A percentile compares a stretch with the other conserved stretches of the same genome.
Conservation (phyloP, 2,888 invertebrate genomes). For the Erynnis tages region DNA sequence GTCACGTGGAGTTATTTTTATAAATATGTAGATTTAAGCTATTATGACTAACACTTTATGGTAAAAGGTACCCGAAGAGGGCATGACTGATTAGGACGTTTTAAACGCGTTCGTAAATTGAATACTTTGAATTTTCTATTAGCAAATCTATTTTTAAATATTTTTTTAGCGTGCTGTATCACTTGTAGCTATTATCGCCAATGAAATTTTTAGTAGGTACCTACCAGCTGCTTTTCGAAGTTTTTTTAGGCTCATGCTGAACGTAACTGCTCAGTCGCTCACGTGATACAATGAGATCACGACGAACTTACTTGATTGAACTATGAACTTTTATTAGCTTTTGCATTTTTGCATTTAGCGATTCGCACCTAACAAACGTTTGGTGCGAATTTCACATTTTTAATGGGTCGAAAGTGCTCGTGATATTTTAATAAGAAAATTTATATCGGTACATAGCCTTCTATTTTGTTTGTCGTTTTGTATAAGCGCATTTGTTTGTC, state of each 20-base stretch:
- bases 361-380: too few species aligned
- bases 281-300: slow-evolving; percentile 6
- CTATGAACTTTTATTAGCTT: neutral
- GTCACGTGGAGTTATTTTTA: slow-evolving; percentile 7
- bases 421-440: too few species aligned
- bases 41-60: neutral
- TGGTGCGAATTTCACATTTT: too few species aligned
- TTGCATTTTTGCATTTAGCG: too few species aligned
- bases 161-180: neutral
- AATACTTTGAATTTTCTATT: neutral
- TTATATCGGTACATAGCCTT: too few species aligned
- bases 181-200: neutral
- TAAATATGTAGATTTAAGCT: too few species aligned
- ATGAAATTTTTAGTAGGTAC: neutral
- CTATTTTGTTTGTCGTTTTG: too few species aligned
- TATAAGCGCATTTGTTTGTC: too few species aligned
- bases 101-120: neutral
- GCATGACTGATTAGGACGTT: neutral
- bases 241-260: too few species aligned
- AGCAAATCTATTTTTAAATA: slow-evolving; percentile 7
- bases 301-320: neutral
- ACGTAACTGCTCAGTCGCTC: neutral
- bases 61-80: neutral
- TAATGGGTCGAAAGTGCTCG: too few species aligned
- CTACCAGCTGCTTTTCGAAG: too few species aligned